Percentiles rank a stretch among this genome's conserved stretches.
Evolutionary conservation across 2,888 invertebrate genomes (phyloP).

Genomic region (Pasiphila rectangulata): DNA sequence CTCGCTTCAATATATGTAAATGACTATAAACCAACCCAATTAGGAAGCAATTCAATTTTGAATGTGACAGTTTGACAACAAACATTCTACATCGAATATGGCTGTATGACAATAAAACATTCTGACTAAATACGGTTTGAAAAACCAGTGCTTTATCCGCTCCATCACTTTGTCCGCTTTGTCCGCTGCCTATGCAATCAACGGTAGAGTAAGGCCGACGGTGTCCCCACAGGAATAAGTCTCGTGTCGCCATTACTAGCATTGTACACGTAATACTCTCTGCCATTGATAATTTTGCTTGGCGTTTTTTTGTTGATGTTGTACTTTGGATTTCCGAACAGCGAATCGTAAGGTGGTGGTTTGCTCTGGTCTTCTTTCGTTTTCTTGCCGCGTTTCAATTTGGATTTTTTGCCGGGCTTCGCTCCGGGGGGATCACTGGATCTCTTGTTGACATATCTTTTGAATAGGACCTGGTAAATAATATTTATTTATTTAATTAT

Average conservation of each 20-base stretch:
- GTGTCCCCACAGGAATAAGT: constrained; percentile 86
- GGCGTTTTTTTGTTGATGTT: constrained; percentile 55
- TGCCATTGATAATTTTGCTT: constrained; percentile 85
- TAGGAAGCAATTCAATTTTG: too few species aligned
- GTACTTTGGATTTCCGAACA: constrained; percentile 69
- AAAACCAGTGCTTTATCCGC: constrained; percentile 44
- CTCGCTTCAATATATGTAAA: too few species aligned
- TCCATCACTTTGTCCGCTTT: constrained; percentile 18
- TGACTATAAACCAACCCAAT: too few species aligned
- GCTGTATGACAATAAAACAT: too few species aligned
- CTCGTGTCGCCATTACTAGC: constrained; percentile 82
- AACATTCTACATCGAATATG: too few species aligned
- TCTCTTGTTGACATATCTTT: constrained; percentile 44
- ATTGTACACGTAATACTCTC: constrained; percentile 86
- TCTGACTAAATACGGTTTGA: too few species aligned
- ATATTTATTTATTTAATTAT: too few species aligned
- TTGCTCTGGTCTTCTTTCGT: constrained; percentile 56
- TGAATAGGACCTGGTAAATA: constrained; percentile 54
- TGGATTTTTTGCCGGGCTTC: constrained; percentile 26
- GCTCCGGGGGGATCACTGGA: constrained; percentile 20
- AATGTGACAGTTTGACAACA: too few species aligned
- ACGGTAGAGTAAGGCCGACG: constrained; percentile 89
- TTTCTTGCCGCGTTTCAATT: constrained; percentile 34
- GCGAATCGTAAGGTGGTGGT: constrained; percentile 85
- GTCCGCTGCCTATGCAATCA: constrained; percentile 25